Base-by-base conservation (phyloP, 2,113 vertebrate genomes). In the Onychostoma macrolepis region DNA sequence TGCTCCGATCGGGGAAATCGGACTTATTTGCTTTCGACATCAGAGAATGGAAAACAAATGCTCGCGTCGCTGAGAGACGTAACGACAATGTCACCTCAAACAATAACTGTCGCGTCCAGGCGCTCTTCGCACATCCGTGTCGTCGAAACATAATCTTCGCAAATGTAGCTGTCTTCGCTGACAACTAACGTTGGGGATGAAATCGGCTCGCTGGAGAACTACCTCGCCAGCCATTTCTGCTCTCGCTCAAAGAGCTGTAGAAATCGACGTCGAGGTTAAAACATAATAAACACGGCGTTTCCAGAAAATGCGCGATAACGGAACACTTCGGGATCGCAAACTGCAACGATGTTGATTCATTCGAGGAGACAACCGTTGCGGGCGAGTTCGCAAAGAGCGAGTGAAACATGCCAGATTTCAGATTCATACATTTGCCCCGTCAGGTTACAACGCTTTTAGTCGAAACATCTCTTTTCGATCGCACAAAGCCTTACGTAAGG, bases 401-500 rank as follows among this genome's bases (percentile, higher is more conserved):
- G 9, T 63, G 48, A n/a, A 61, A 71, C 33, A 78, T 33, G 50
- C 9, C 41, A 65, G n/a, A 43, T 67, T 2, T 53, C 24, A 48
- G 56, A 7, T 67, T 56, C 80, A 19, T 1, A 36, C n/a, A 63
- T 86, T 63, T 3, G 10, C 9, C 71, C 71, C 13, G 71, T 43
- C 71, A 77, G 41, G 19, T 77, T 72, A 21, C 21, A 48, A 36
- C 30, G 82, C 56, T 43, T 81, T 79, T 50, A 17, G 10, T 50
- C 50, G 43, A 74, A 74, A 74, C 15, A 38, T 43, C 77, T 50
- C 80, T 88, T 21, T 84, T 65, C 53, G 80, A 82, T 86, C 75
- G 76, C 85, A 85, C 80, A 76, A 89, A 84, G 81, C 84, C 88
- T 90, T 90, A 91, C 88, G 87, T 90, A 91, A 91, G 78, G 79